phyloP scores from a whole-genome alignment of 2,113 vertebrate species.

The Strix aluco region DNA sequence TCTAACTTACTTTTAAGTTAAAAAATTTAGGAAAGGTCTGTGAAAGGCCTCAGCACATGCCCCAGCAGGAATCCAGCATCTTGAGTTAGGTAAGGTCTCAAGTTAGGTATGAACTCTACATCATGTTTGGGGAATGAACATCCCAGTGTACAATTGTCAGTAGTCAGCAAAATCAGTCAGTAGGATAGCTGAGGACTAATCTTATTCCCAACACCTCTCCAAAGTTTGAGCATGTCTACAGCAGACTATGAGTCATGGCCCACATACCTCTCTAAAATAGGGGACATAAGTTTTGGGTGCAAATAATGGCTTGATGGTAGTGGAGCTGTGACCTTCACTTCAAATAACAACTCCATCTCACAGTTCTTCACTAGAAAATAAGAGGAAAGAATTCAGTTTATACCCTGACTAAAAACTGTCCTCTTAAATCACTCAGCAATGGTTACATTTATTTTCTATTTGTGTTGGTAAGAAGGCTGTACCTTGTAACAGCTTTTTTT shows the following conservation, averaged over 20 bases:
- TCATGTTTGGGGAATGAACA: not conserved
- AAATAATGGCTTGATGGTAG: not conserved
- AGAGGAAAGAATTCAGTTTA: not conserved
- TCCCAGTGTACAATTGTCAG: not conserved
- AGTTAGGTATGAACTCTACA: not conserved
- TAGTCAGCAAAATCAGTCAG: not conserved
- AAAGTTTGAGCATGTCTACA: not conserved
- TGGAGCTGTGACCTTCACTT: not conserved
- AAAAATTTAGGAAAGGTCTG: not conserved
- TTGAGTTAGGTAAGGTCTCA: not conserved
- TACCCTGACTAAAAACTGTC: not conserved
- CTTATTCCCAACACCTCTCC: not conserved
- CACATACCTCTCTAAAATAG: not conserved
- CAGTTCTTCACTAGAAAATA: not conserved
- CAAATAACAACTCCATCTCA: not conserved
- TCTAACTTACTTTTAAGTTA: not conserved
- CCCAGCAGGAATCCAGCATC: not conserved
- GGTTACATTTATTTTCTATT: not conserved
- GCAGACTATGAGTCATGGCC: not conserved
- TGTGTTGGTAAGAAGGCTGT: not conserved
- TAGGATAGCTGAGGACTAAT: not conserved
- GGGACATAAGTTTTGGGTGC: not conserved
- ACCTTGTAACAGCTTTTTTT: not conserved
- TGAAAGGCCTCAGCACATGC: not conserved
- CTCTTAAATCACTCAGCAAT: not conserved